These are phyloP conservation scores for Deladenus siricidicola DNA, from an alignment of 2,888 invertebrate genomes.

Conservation along the genomic window DNA sequence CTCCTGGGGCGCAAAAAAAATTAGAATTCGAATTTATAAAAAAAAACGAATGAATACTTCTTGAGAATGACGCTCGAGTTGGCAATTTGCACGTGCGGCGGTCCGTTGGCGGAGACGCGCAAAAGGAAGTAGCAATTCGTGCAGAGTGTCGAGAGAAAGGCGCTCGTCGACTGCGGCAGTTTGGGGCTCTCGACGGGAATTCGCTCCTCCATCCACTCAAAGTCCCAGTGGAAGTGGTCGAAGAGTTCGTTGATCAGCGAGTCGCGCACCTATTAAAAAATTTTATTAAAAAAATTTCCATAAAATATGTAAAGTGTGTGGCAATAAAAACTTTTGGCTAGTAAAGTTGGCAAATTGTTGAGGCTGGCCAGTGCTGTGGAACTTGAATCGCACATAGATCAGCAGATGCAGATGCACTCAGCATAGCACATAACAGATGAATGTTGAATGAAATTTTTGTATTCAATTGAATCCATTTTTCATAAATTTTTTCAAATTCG, in stretches of 20 bases:
- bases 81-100: slow-evolving; percentile 39
- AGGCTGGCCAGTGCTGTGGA: too few relatives aligned
- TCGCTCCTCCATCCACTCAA: slow-evolving; percentile 49
- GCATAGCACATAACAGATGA: too few relatives aligned
- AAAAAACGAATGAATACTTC: slow-evolving; percentile 32
- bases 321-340: too few relatives aligned
- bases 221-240: slow-evolving; percentile 46
- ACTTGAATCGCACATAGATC: too few relatives aligned
- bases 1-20: too few relatives aligned
- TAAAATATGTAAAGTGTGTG: too few relatives aligned
- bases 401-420: too few relatives aligned
- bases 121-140: slow-evolving; percentile 48
- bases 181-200: slow-evolving; percentile 44
- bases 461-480: too few relatives aligned
- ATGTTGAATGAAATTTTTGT: too few relatives aligned
- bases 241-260: slow-evolving; percentile 46
- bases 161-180: slow-evolving; percentile 38
- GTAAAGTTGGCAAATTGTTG: too few relatives aligned
- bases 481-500: too few relatives aligned
- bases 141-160: slow-evolving; percentile 47
- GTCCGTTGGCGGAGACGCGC: slow-evolving; percentile 45
- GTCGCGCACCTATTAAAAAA: slow-evolving; percentile 50
- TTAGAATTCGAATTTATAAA: neutral
- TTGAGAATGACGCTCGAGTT: slow-evolving; percentile 42
- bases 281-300: too few relatives aligned